Conservation (phyloP, 1,140 invertebrate species). For the Colletes gigas region DNA sequence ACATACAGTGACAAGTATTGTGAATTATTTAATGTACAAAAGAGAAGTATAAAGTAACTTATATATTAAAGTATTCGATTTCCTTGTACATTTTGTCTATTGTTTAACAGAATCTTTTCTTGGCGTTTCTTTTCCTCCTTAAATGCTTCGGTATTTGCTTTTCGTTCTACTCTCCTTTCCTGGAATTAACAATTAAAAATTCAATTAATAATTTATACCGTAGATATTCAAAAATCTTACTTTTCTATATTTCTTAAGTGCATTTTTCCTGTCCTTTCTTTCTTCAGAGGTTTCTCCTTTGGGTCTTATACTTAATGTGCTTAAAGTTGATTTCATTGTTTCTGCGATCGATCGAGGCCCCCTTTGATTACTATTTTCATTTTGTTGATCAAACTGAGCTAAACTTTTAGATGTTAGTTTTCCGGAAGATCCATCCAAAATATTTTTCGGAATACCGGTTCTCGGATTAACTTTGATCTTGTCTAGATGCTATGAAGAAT, state of each 20-base stretch:
- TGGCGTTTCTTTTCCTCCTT: conserved; percentile 93
- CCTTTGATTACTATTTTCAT: conserved; percentile 70
- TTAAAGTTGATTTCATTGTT: conserved; percentile 86
- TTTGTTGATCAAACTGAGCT: conserved; percentile 84
- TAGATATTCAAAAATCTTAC: conserved; percentile 69
- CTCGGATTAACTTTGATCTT: conserved; percentile 87
- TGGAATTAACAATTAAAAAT: conserved; percentile 70
- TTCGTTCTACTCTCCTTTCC: conserved; percentile 93
- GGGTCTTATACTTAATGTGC: conserved; percentile 87
- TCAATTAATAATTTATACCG: conserved; percentile 18
- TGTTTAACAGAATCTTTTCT: conserved; percentile 89
- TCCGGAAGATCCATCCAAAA: conserved; percentile 80
- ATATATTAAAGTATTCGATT: conserved; percentile 84
- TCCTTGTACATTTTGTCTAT: conserved; percentile 87
- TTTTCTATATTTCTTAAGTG: conserved; percentile 91
- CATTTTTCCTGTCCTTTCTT: conserved; percentile 89
- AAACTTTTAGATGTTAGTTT: conserved; percentile 87
- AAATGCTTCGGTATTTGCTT: conserved; percentile 92
- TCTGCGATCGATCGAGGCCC: conserved; percentile 83
- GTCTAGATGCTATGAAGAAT: conserved; percentile 72
- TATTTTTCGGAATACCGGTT: conserved; percentile 88
- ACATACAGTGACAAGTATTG: conserved; percentile 1
- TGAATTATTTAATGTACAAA: conserved; percentile 7
- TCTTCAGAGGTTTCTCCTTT: conserved; percentile 93
- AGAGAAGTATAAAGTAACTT: neutral